Conservation (phyloP, 2,888 invertebrate species). For the Eupithecia centaureata region DNA sequence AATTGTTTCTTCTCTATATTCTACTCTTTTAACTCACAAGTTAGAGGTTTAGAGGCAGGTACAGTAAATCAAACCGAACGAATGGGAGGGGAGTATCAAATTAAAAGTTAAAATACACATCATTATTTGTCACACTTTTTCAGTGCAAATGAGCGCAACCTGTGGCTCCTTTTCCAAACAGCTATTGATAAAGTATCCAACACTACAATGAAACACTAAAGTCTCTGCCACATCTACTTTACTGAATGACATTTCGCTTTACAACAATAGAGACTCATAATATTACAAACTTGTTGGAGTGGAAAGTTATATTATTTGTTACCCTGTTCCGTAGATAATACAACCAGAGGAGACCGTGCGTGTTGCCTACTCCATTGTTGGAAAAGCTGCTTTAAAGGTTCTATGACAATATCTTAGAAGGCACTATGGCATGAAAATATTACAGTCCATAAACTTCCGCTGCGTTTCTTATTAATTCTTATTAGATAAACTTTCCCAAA, state of each 20-base stretch:
- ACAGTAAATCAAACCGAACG: neutral
- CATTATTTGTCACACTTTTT: neutral
- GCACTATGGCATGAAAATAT: slow-evolving; percentile 83
- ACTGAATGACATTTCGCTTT: slow-evolving; percentile 28
- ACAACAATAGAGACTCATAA: slow-evolving; percentile 37
- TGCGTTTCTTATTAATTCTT: slow-evolving; percentile 82
- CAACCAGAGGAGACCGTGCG: slow-evolving; percentile 79
- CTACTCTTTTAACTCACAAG: neutral
- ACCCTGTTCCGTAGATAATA: slow-evolving; percentile 83
- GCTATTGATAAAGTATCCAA: slow-evolving; percentile 15
- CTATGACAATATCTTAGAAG: slow-evolving; percentile 82
- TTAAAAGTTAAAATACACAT: neutral
- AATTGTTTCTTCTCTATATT: neutral
- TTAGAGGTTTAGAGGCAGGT: neutral
- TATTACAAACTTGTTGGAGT: slow-evolving; percentile 55
- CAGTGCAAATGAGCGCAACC: slow-evolving; percentile 15
- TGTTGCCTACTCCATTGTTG: slow-evolving; percentile 84
- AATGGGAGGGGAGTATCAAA: neutral
- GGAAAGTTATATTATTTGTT: slow-evolving; percentile 78
- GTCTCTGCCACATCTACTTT: slow-evolving; percentile 34
- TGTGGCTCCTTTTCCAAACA: slow-evolving; percentile 11
- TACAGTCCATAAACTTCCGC: slow-evolving; percentile 83
- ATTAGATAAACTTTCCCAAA: slow-evolving; percentile 78
- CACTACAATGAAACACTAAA: slow-evolving; percentile 40
- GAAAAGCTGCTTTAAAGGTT: slow-evolving; percentile 84